Percentiles rank a stretch among this genome's conserved stretches.
Conservation (phyloP, 2,797 vertebrate species). For the Megalops cyprinoides region DNA sequence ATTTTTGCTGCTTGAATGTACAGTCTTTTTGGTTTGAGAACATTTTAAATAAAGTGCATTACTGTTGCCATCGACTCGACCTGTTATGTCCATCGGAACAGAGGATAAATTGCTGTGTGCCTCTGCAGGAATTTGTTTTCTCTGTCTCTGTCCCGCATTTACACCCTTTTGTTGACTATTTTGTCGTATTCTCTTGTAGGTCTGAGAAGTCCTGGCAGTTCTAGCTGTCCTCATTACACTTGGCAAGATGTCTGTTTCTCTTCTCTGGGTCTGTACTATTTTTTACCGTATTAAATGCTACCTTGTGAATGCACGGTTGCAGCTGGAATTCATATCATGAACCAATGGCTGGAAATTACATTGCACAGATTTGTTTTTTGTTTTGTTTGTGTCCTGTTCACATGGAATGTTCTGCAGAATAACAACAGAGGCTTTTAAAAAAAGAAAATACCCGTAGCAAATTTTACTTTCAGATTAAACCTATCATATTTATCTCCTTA, state of each 20-base stretch:
- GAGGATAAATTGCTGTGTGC: too few relatives aligned
- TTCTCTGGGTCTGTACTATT: not conserved
- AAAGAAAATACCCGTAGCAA: not conserved
- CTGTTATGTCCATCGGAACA: too few relatives aligned
- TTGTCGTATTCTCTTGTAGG: not conserved
- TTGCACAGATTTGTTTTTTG: not conserved
- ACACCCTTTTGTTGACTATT: not conserved
- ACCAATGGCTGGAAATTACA: not conserved
- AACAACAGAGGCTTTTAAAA: too few relatives aligned
- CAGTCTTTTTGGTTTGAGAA: too few relatives aligned
- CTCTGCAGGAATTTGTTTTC: not conserved
- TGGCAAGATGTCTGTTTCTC: slow-evolving; percentile 8
- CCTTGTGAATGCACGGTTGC: not conserved
- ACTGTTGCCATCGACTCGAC: too few relatives aligned
- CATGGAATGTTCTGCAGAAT: too few relatives aligned
- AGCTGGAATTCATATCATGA: slow-evolving; percentile 10
- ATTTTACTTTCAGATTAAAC: too few relatives aligned
- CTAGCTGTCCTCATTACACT: slow-evolving; percentile 9
- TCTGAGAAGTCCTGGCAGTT: slow-evolving; percentile 2
- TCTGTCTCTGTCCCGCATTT: too few relatives aligned
- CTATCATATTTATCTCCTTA: not conserved
- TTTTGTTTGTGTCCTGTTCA: not conserved
- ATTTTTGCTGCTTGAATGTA: too few relatives aligned
- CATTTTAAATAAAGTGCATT: too few relatives aligned
- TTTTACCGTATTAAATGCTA: not conserved